These are phyloP conservation scores for Octodon degus DNA, from an alignment of 2,113 vertebrate genomes.

Conservation along the genomic window DNA sequence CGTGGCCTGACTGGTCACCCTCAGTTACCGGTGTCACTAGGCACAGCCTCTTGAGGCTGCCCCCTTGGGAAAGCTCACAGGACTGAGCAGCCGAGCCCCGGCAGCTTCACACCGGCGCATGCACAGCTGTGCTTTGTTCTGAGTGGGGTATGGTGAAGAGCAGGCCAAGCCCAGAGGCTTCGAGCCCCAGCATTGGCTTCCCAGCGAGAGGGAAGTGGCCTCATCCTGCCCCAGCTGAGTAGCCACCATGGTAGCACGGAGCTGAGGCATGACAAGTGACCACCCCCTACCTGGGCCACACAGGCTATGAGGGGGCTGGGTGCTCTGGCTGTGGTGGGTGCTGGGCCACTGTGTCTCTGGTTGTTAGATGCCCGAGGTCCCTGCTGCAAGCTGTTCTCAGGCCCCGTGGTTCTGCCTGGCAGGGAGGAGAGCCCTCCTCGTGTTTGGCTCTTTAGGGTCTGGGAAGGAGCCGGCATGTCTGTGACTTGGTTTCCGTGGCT, in stretches of 20 bases:
- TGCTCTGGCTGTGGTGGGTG: too few species aligned
- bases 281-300: not conserved
- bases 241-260: not conserved
- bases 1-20: not conserved
- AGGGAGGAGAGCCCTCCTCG: not conserved
- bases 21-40: not conserved
- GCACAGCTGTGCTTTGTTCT: not conserved
- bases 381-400: accelerated
- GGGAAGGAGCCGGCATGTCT: not conserved
- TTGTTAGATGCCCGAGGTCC: too few species aligned
- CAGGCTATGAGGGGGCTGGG: too few species aligned
- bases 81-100: not conserved
- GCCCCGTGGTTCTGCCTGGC: not conserved
- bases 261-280: not conserved
- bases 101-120: accelerated
- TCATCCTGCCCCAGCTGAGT: not conserved
- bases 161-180: not conserved
- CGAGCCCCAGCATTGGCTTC: not conserved
- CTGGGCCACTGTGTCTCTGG: accelerated
- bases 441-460: not conserved
- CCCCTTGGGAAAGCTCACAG: not conserved
- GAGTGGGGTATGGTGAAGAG: not conserved
- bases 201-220: not conserved
- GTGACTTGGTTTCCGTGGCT: not conserved
- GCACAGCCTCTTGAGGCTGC: not conserved